Conservation (phyloP, 2,113 vertebrate genomes). For the Erpornis zantholeuca region DNA sequence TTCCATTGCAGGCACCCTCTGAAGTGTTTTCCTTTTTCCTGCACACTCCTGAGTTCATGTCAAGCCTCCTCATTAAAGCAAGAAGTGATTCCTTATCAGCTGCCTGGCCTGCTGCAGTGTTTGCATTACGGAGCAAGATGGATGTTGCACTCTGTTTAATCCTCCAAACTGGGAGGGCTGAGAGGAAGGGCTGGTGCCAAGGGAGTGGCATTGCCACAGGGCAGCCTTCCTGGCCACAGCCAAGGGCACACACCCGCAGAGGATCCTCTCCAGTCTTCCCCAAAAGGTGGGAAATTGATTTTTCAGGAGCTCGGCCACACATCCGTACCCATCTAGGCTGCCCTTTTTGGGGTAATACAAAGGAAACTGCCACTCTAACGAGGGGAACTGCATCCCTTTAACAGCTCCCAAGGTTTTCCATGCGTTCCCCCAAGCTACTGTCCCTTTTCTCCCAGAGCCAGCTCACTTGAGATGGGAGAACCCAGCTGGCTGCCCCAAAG, state of each 20-base stretch:
- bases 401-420: neutral
- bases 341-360: neutral
- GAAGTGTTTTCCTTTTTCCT: conserved; percentile 14
- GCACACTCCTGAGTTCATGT: neutral
- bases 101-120: neutral
- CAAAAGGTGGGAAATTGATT: neutral
- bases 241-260: neutral
- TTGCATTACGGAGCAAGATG: neutral
- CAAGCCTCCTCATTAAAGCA: neutral
- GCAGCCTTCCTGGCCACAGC: neutral
- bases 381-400: neutral
- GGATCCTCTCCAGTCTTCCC: neutral
- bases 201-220: neutral
- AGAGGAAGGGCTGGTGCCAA: neutral
- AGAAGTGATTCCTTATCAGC: conserved; percentile 6
- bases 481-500: neutral
- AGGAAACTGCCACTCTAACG: neutral
- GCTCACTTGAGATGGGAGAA: fast-evolving
- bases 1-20: neutral
- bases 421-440: fast-evolving
- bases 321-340: neutral
- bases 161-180: neutral
- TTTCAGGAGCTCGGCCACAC: neutral
- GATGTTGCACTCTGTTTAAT: neutral
- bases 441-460: neutral